Conservation (phyloP, 2,888 invertebrate species). For the Idaea biselata region DNA sequence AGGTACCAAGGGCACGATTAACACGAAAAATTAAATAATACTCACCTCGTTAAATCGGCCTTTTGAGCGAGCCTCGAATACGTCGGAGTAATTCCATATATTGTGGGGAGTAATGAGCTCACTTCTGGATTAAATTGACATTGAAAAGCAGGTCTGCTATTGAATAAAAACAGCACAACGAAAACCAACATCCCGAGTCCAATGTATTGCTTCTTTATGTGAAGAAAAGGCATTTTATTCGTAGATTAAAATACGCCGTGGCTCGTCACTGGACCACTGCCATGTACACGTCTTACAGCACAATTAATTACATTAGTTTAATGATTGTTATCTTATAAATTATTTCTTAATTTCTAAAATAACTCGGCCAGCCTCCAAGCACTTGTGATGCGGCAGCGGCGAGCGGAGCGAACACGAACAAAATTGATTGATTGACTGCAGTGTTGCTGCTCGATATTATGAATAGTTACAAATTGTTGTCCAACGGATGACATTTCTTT, state of each 20-base stretch:
- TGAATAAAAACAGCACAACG: slow-evolving; percentile 68
- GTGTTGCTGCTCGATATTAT: neutral
- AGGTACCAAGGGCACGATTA: slow-evolving; percentile 59
- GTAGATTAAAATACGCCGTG: slow-evolving; percentile 12
- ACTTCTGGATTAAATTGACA: slow-evolving; percentile 64
- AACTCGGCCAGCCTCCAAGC: neutral
- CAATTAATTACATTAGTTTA: neutral
- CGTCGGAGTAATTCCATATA: slow-evolving; percentile 96
- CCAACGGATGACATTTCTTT: no score
- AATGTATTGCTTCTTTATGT: slow-evolving; percentile 74
- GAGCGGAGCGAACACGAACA: neutral
- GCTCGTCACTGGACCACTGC: slow-evolving; percentile 12
- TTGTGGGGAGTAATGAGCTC: slow-evolving; percentile 81
- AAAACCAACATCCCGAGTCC: slow-evolving; percentile 71
- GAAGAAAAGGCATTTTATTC: slow-evolving; percentile 70
- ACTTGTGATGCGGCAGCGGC: slow-evolving; percentile 2
- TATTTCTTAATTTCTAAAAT: neutral
- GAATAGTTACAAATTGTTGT: neutral
- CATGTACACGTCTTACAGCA: slow-evolving; percentile 20
- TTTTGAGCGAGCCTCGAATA: slow-evolving; percentile 93
- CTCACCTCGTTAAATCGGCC: slow-evolving; percentile 93
- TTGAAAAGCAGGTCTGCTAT: slow-evolving; percentile 67
- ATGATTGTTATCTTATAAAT: neutral
- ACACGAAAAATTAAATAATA: slow-evolving; percentile 47
- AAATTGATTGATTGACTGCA: neutral